Percentiles rank a stretch among this genome's conserved stretches.
Conservation (phyloP, 2,113 vertebrate genomes). For the Atrichornis clamosus region DNA sequence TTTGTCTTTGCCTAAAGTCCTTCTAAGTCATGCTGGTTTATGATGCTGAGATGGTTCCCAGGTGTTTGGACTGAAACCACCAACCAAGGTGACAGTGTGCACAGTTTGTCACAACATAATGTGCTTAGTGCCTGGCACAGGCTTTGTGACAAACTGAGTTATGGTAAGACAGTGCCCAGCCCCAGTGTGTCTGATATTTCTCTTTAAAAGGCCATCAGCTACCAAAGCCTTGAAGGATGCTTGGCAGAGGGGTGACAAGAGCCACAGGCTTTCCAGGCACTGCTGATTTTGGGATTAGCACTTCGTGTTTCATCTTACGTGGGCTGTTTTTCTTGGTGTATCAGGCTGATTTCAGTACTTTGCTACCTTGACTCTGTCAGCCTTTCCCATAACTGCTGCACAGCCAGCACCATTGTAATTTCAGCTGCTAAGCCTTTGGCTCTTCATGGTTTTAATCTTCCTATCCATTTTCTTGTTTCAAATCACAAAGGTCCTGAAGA, state of each 20-base stretch:
- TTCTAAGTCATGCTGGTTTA: neutral
- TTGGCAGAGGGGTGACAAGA: neutral
- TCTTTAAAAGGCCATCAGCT: neutral
- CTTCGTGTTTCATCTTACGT: fast-evolving
- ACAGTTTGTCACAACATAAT: neutral
- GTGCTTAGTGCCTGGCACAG: neutral
- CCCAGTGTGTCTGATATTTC: neutral
- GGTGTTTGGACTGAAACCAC: neutral
- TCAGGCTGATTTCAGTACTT: neutral
- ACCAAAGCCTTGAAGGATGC: neutral
- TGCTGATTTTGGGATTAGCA: neutral
- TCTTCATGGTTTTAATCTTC: neutral
- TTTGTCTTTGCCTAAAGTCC: neutral
- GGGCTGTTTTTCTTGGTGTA: neutral
- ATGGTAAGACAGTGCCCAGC: neutral
- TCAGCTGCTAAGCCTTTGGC: neutral
- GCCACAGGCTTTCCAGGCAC: neutral
- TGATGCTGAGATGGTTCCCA: neutral
- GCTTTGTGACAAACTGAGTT: neutral
- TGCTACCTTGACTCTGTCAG: neutral
- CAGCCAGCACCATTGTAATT: neutral
- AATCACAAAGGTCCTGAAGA: neutral
- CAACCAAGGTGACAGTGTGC: neutral
- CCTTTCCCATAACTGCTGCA: neutral
- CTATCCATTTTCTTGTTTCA: neutral